Conservation (phyloP, 2,797 vertebrate genomes). For the Esox masquinongy region DNA sequence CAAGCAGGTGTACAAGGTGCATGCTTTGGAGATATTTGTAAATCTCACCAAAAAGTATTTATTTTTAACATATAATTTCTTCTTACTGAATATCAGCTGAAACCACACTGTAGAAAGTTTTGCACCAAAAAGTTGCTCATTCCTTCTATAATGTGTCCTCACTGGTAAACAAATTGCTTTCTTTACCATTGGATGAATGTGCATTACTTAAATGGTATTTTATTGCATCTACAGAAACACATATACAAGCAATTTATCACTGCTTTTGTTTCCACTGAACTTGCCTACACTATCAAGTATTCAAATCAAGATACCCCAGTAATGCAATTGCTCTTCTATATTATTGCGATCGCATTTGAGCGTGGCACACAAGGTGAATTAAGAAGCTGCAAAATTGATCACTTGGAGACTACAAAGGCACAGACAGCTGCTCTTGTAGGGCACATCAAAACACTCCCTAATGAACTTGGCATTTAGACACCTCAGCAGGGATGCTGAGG, state of each 20-base stretch:
- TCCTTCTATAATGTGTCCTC: not conserved
- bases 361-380: conserved; percentile 38
- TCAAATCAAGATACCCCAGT: not conserved
- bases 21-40: not conserved
- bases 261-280: not conserved
- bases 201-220: not conserved
- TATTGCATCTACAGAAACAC: not conserved
- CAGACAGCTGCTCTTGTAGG: conserved; percentile 40
- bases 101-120: not conserved
- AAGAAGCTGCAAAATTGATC: conserved; percentile 55
- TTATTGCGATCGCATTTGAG: conserved; percentile 11
- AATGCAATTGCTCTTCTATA: not conserved
- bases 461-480: conserved; percentile 53
- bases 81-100: not conserved
- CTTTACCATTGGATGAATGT: not conserved
- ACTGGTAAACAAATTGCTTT: not conserved
- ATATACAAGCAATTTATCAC: not conserved
- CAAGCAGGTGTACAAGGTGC: not conserved
- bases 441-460: conserved; percentile 45
- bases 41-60: not conserved
- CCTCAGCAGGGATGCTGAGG: conserved; percentile 33
- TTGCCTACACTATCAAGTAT: not conserved
- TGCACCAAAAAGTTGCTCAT: not conserved
- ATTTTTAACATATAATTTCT: not conserved
- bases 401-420: conserved; percentile 42